Base-by-base conservation (phyloP, 2,888 invertebrate genomes). In the Spodoptera exigua region DNA sequence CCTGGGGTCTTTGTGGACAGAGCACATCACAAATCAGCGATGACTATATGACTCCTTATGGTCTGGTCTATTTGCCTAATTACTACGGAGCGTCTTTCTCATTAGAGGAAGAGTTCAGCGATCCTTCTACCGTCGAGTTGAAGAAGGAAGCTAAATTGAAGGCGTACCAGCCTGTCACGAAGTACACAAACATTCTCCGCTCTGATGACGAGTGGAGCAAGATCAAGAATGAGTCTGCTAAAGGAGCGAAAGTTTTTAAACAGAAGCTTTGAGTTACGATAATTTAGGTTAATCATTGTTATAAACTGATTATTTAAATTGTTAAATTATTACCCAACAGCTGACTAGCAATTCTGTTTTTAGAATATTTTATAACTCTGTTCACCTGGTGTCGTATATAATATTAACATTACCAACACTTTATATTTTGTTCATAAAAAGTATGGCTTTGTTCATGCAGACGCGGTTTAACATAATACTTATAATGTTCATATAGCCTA, bases 1-100 rank as follows among this genome's bases (percentile, higher is more conserved):
- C 95, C 32, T 91, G 95, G 59, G 97, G 97, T 61, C 90, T 97
- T 36, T 96, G 96, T 79, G 97, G 97, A 4, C 94, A 93, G 73
- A 95, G 94, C 92, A 95, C 94, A 67, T 95, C 95, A 5, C 94
- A 96, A 41, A 70, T 85, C 13, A 81, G 87, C 45, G 95, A 95
- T 65, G 96, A 96, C 74, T 95, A 95, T 79, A 83, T 89, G 11
- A 93, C 95, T 2, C 96, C 96, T 0, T 82, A 89, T 58, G 95
- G 95, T 55, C 93, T 95, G 34, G 85, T 95, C 1, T 90, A 92
- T 67, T 87, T 93, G 14, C 86, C 95, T 0, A 87, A 94, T 32
- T 86, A 94, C 54, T 96, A 95, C 83, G 91, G 91, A 41, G 95
- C 95, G 2, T 92, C 95, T 3, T 96, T 94, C 85, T 95, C 95